phyloP scores from a whole-genome alignment of 2,797 vertebrate species.

The Poeciliopsis infans region DNA sequence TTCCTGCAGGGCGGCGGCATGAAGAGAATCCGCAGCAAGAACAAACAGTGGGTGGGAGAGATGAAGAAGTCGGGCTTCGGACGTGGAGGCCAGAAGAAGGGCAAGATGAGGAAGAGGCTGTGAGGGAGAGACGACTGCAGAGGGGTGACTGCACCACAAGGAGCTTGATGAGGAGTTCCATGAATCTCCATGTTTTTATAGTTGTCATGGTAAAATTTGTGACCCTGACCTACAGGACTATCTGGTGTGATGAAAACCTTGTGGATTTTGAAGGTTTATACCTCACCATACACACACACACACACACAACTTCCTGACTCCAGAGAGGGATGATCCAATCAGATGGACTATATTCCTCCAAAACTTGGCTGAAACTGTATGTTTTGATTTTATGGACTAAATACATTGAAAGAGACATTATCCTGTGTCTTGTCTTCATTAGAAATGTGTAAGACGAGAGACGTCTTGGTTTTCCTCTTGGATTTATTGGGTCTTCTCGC shows the following conservation, averaged over 20 bases:
- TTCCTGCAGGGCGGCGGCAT: constrained; percentile 92
- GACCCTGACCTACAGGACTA: constrained; percentile 14
- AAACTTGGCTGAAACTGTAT: constrained; percentile 10
- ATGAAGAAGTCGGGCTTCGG: constrained; percentile 90
- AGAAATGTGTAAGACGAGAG: background rate
- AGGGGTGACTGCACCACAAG: background rate
- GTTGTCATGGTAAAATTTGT: background rate
- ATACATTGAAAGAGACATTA: constrained; percentile 33
- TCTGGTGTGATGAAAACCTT: background rate
- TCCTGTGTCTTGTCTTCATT: constrained; percentile 29
- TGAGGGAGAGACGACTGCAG: constrained; percentile 17
- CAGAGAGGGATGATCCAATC: constrained; percentile 13
- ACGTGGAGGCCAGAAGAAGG: constrained; percentile 83
- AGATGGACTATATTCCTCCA: constrained; percentile 4
- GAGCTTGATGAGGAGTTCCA: background rate
- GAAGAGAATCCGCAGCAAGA: constrained; percentile 82
- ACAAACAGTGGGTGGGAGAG: constrained; percentile 79
- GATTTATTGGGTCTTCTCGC: background rate
- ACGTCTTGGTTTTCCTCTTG: background rate
- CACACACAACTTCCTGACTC: background rate
- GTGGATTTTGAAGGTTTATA: background rate
- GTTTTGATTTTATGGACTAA: constrained; percentile 19
- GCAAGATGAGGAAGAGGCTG: constrained; percentile 81
- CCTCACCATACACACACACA: background rate
- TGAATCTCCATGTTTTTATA: background rate